Conservation (phyloP, 2,113 vertebrate species). For the Petaurus breviceps region DNA sequence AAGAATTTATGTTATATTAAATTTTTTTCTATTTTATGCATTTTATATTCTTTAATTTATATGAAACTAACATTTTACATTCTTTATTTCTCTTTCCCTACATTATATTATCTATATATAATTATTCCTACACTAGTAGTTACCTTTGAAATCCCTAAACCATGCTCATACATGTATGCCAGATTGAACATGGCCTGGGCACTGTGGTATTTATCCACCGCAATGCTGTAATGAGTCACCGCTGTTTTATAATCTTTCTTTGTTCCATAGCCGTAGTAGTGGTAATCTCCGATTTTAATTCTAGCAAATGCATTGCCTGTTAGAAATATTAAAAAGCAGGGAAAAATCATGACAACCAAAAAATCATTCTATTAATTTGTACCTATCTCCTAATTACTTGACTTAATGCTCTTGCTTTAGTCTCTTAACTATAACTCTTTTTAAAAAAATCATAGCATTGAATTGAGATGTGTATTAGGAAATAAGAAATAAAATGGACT, state of each 20-base stretch:
- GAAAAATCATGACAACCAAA: conserved; percentile 12
- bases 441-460: not conserved
- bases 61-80: not conserved
- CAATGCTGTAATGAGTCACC: conserved; percentile 77
- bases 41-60: not conserved
- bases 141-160: conserved; percentile 81
- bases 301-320: conserved; percentile 80
- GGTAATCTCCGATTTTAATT: conserved; percentile 81
- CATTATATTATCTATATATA: not conserved
- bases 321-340: conserved; percentile 63
- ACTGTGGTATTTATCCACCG: conserved; percentile 72
- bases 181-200: conserved; percentile 83
- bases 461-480: conserved; percentile 21
- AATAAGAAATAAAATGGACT: not conserved
- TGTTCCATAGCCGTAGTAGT: conserved; percentile 80
- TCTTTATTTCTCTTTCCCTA: not conserved
- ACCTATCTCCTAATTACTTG: conserved; percentile 14
- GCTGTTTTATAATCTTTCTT: conserved; percentile 76
- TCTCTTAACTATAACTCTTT: not conserved
- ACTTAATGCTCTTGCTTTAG: conserved; percentile 13
- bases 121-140: not conserved
- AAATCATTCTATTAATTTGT: not conserved
- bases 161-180: conserved; percentile 81
- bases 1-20: not conserved
- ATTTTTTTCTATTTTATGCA: not conserved